Conservation (phyloP, 2,888 invertebrate genomes). For the Chaetogeoica ovagalla region DNA sequence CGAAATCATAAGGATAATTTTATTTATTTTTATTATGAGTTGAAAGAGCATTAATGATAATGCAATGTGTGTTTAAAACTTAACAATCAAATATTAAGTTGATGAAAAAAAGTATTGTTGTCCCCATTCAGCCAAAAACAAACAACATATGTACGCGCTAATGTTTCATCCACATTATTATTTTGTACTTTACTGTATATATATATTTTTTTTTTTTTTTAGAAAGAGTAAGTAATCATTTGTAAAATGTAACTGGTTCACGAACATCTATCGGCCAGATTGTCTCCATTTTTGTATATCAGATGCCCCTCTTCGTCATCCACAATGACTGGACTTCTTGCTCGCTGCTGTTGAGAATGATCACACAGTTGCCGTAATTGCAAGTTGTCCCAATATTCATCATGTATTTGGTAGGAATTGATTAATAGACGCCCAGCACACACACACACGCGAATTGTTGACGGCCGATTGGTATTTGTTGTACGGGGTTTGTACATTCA, state of each 20-base stretch:
- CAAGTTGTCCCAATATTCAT: slow-evolving; percentile 45
- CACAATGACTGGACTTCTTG: slow-evolving; percentile 86
- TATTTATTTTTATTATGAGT: slow-evolving; percentile 11
- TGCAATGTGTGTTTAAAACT: slow-evolving; percentile 13
- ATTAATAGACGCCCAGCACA: slow-evolving; percentile 45
- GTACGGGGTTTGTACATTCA: slow-evolving; percentile 51
- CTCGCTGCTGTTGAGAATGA: slow-evolving; percentile 68
- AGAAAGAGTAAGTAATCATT: slow-evolving; percentile 49
- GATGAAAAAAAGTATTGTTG: slow-evolving; percentile 42
- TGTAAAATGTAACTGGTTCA: slow-evolving; percentile 60
- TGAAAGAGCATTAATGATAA: slow-evolving; percentile 27
- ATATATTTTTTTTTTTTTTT: slow-evolving; percentile 25
- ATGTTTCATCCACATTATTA: slow-evolving; percentile 53
- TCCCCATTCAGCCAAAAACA: slow-evolving; percentile 49
- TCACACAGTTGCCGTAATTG: slow-evolving; percentile 42
- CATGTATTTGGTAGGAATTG: slow-evolving; percentile 50
- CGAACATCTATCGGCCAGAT: slow-evolving; percentile 99
- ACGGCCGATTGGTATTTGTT: slow-evolving; percentile 44
- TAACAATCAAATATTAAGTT: slow-evolving; percentile 44
- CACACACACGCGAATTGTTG: slow-evolving; percentile 52
- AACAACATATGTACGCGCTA: slow-evolving; percentile 47
- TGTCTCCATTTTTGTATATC: slow-evolving; percentile 98
- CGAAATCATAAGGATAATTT: slow-evolving; percentile 28
- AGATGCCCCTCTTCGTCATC: slow-evolving; percentile 99
- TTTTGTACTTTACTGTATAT: slow-evolving; percentile 49